Evolutionary conservation across 2,888 invertebrate species (phyloP).

Genomic region (Epirrhoe tristata): DNA sequence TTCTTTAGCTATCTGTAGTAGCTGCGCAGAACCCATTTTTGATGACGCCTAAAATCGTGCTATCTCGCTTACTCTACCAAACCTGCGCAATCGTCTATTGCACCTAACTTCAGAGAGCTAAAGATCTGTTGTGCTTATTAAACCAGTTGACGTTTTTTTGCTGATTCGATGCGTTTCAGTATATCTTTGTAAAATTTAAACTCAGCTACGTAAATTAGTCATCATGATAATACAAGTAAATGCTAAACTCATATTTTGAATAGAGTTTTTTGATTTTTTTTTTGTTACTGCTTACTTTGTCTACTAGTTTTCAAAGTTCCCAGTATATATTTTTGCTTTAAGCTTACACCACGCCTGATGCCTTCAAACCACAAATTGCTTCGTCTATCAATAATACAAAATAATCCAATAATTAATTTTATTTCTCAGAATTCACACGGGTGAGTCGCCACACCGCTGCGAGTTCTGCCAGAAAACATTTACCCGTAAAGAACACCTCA

Average conservation of each 20-base stretch:
- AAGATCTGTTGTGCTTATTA: no score
- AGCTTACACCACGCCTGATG: background rate
- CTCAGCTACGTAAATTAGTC: background rate
- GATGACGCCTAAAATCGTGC: no score
- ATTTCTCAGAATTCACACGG: slow-evolving; percentile 81
- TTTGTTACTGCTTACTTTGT: no score
- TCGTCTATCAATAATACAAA: background rate
- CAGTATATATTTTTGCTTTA: background rate
- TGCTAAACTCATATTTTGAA: background rate
- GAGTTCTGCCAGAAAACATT: slow-evolving; percentile 90
- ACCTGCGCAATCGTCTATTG: no score
- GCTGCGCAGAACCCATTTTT: no score
- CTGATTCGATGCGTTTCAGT: background rate
- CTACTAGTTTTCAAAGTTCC: background rate
- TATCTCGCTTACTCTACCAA: no score
- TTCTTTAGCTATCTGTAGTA: no score
- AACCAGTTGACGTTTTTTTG: background rate
- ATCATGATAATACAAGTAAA: background rate
- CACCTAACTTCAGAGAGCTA: no score
- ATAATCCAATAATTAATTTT: slow-evolving; percentile 18
- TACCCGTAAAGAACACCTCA: slow-evolving; percentile 90
- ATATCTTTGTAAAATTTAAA: background rate
- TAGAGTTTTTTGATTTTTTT: background rate
- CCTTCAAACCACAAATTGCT: slow-evolving; percentile 10
- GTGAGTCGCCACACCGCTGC: slow-evolving; percentile 91